Base-by-base conservation (phyloP, 2,888 invertebrate species). In the Sinodicranocentrus sp. region DNA sequence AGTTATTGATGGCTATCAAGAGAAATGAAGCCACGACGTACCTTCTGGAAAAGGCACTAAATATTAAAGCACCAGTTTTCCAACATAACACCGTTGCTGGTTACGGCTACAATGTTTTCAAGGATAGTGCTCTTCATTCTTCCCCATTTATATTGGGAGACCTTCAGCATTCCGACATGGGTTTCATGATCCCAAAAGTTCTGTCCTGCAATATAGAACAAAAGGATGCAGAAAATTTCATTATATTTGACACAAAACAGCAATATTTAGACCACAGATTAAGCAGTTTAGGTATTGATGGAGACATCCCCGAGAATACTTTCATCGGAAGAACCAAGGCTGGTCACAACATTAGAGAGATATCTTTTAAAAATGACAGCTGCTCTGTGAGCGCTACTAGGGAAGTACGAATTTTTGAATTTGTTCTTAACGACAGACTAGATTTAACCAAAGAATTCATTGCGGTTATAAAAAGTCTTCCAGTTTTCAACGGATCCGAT, bases 91-190 rank as follows among this genome's bases (percentile, higher is more conserved):
- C 65, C 1, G 0, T 76, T 10, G 68, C 80, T 19, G 85, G 85
- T 3, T 43, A 80, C 13, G 57, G 83, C 23, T 85, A 78, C 65
- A 65, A 85, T 33, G 76, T 85, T 2, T 75, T 85, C n/a, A 33
- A 72, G 15, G 85, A 85, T 26, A 28, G 2, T 0, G 43, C 26
- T 17, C 57, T 85, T 1, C 15, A 43, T 1, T 10, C 44, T 0
- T 79, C 83, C 0, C 85, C 85, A 0, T 72, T 83, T 28, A 8
- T 33, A 2, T 5, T 83, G 39, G 68, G 76, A n/a, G 61, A 79
- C 1, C 2, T 39, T 1, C 48, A 33, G 0, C 70, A 79, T 5
- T 67, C 83, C 1, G 83, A 85, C 17, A 80, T 83, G 44, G 85
- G 85, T 1, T 85, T 76, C 28, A 6, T 72, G 54, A 15, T 85